These are phyloP conservation scores for Villa cingulata DNA, from an alignment of 2,888 invertebrate species.

Conservation along the genomic window DNA sequence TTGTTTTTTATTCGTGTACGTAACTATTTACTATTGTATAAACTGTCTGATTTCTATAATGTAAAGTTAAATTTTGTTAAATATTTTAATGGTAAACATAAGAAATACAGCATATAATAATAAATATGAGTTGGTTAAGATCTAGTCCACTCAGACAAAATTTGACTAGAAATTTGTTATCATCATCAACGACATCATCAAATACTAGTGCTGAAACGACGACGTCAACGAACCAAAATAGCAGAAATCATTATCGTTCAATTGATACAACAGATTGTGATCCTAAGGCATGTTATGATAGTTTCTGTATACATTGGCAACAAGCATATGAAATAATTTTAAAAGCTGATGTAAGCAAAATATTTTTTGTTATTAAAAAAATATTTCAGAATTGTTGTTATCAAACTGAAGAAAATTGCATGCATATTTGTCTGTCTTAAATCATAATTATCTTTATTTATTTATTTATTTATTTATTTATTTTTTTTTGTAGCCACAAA, in stretches of 20 bases:
- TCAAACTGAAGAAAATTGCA: neutral
- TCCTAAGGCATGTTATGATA: slow-evolving; percentile 81
- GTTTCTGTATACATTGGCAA: slow-evolving; percentile 89
- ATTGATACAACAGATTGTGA: slow-evolving; percentile 61
- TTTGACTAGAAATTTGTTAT: slow-evolving; percentile 43
- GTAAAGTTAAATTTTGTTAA: no score
- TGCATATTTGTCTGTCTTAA: no score
- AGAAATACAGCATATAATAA: no score
- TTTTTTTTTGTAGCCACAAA: slow-evolving; percentile 8
- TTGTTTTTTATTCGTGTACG: no score
- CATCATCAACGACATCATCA: no score
- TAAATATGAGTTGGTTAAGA: slow-evolving; percentile 55
- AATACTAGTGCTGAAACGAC: no score
- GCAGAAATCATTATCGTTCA: slow-evolving; percentile 42
- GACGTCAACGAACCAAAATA: slow-evolving; percentile 29
- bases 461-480: neutral
- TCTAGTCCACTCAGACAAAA: slow-evolving; percentile 39
- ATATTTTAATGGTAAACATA: no score
- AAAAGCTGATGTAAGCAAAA: slow-evolving; percentile 41
- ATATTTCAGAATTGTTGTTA: no score
- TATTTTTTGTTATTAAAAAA: no score
- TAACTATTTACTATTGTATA: no score
- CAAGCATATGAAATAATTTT: slow-evolving; percentile 75
- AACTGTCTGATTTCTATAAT: no score
- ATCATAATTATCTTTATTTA: no score